Evolutionary conservation across 2,797 vertebrate species (phyloP).

Genomic region (Podarcis siculus): DNA sequence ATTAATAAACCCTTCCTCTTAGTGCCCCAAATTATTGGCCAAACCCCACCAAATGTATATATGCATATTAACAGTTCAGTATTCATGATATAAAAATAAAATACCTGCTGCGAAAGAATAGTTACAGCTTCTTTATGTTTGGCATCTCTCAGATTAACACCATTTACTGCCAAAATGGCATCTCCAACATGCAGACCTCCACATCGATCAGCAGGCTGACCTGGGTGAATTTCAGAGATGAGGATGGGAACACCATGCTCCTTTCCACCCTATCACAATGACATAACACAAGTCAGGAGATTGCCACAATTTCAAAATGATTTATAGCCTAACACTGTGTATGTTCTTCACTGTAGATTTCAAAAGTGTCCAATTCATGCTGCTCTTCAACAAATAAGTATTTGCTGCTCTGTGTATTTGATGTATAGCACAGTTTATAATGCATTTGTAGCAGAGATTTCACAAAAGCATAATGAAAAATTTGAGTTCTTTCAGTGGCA

Average conservation of each 20-base stretch:
- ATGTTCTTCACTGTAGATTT: conserved; percentile 1
- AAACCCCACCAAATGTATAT: conserved; percentile 2
- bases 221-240: conserved; percentile 96
- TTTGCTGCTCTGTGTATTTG: background rate
- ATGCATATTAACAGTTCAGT: background rate
- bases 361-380: background rate
- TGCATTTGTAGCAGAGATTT: background rate
- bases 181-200: conserved; percentile 96
- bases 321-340: background rate
- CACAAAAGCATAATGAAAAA: background rate
- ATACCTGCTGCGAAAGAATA: conserved; percentile 97
- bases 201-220: conserved; percentile 94
- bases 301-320: background rate
- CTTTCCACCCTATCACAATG: conserved; percentile 88
- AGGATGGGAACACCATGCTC: conserved; percentile 98
- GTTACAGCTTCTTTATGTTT: conserved; percentile 99
- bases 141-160: conserved; percentile 94
- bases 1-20: background rate
- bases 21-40: background rate
- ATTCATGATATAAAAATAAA: background rate
- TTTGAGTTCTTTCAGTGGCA: background rate
- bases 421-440: background rate
- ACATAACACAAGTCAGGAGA: background rate
- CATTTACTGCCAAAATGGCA: conserved; percentile 96
- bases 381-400: background rate